These are phyloP conservation scores for Tortricodes alternella DNA, from an alignment of 2,888 invertebrate genomes.

Conservation along the genomic window DNA sequence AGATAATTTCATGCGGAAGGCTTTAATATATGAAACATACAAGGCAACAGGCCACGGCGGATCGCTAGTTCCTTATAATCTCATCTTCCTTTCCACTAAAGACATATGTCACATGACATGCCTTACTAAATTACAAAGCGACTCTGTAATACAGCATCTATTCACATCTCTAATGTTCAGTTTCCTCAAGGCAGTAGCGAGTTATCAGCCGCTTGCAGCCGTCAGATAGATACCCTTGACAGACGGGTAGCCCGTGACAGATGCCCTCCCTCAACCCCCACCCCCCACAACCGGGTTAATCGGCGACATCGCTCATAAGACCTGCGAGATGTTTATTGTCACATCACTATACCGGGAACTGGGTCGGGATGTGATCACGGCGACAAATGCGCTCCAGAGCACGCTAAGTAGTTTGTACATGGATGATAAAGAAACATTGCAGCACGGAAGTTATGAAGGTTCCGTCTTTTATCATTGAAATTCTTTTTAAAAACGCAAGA, in stretches of 20 bases:
- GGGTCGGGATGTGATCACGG: slow-evolving; percentile 22
- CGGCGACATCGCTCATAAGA: slow-evolving; percentile 19
- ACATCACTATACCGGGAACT: slow-evolving; percentile 8
- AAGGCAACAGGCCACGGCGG: too few species aligned
- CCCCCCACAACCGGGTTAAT: slow-evolving; percentile 2
- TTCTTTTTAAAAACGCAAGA: too few species aligned
- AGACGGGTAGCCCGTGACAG: slow-evolving; percentile 10
- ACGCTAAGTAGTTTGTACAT: too few species aligned
- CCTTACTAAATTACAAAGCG: not conserved
- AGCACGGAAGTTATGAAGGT: too few species aligned
- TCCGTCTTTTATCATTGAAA: too few species aligned
- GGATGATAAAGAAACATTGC: too few species aligned
- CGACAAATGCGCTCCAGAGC: slow-evolving; percentile 35
- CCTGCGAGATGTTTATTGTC: slow-evolving; percentile 23
- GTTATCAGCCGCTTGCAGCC: slow-evolving; percentile 20
- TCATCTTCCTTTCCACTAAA: too few species aligned
- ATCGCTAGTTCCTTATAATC: too few species aligned
- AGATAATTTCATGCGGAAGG: too few species aligned
- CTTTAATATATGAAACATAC: too few species aligned
- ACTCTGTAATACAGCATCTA: not conserved
- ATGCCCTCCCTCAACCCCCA: not conserved
- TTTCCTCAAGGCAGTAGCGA: not conserved
- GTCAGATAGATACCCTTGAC: slow-evolving; percentile 18
- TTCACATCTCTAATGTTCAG: too few species aligned
- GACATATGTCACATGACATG: too few species aligned